Percentiles rank a stretch among this genome's conserved stretches.
Conservation (phyloP, 2,113 vertebrate genomes). For the Percina caprodes region DNA sequence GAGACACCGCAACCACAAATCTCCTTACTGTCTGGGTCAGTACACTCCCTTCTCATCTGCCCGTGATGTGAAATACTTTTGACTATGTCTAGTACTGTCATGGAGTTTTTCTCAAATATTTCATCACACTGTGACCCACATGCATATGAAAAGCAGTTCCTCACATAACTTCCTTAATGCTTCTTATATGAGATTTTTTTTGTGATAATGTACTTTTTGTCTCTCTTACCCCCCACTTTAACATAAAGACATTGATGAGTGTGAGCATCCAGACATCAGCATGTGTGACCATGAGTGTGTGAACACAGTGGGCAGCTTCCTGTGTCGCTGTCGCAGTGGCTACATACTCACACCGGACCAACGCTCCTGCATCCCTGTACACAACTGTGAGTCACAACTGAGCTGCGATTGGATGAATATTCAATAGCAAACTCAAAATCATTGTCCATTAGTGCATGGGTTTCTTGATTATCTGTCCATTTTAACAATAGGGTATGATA, state of each 20-base stretch:
- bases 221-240: background rate
- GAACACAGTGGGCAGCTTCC: conserved; percentile 84
- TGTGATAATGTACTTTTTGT: background rate
- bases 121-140: background rate
- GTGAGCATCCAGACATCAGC: conserved; percentile 67
- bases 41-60: background rate
- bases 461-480: background rate
- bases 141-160: background rate
- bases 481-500: background rate
- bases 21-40: conserved; percentile 86
- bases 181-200: too few relatives aligned
- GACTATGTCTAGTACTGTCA: background rate
- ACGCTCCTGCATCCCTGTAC: conserved; percentile 77
- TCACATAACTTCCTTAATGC: background rate
- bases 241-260: conserved; percentile 83
- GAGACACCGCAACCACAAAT: conserved; percentile 80
- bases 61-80: background rate
- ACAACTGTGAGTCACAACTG: conserved; percentile 75
- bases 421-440: background rate
- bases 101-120: background rate
- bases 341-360: conserved; percentile 79
- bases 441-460: background rate
- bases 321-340: conserved; percentile 79
- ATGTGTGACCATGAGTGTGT: conserved; percentile 83
- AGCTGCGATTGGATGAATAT: background rate